Percentiles rank a stretch among this genome's conserved stretches.
These are phyloP conservation scores for Taenioides sp. DNA, from an alignment of 2,797 vertebrate species.

Conservation along the genomic window DNA sequence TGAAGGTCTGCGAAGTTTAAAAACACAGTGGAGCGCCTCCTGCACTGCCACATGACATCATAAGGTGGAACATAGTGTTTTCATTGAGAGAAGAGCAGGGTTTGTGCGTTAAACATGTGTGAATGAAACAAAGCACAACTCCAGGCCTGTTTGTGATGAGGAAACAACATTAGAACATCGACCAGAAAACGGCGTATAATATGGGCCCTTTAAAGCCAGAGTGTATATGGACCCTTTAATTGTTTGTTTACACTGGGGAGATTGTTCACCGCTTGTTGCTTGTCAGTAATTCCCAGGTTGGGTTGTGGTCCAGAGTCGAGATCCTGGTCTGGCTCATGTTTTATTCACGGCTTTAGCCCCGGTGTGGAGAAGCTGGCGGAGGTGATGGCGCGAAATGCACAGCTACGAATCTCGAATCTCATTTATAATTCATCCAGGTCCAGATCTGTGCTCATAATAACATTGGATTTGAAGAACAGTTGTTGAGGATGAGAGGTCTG, in stretches of 20 bases:
- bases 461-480: conserved; percentile 27
- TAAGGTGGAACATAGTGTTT: no score
- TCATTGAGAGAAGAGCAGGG: no score
- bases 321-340: conserved; percentile 41
- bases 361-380: conserved; percentile 9
- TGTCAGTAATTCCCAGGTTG: background rate
- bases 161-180: no score
- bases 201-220: no score
- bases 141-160: no score
- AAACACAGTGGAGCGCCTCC: no score
- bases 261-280: background rate
- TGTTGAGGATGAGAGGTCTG: conserved; percentile 26
- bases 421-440: conserved; percentile 66
- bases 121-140: no score
- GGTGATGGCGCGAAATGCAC: conserved; percentile 22
- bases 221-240: background rate
- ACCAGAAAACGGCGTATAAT: no score
- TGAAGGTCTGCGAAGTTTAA: no score
- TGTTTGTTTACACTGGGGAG: background rate
- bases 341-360: conserved; percentile 61
- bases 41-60: no score
- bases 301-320: background rate
- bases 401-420: conserved; percentile 45
- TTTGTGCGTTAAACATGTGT: no score
- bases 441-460: conserved; percentile 60